Conservation (phyloP, 2,888 invertebrate genomes). For the Caenorhabditis sulstoni region DNA sequence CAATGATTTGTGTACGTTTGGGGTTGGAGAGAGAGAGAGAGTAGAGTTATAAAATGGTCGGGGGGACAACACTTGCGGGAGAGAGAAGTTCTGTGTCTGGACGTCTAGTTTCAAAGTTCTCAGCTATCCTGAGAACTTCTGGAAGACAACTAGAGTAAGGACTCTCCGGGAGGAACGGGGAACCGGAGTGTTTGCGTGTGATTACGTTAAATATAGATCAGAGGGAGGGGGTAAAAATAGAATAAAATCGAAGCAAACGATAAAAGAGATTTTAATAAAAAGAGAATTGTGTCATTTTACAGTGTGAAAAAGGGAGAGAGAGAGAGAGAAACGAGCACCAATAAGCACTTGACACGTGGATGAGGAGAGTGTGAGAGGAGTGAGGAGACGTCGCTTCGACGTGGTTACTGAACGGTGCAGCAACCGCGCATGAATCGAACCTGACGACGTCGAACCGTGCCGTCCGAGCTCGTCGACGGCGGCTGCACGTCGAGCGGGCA, state of each 20-base stretch:
- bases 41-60: conserved; percentile 31
- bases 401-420: conserved; percentile 38
- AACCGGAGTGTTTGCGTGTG: conserved; percentile 12
- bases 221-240: conserved; percentile 9
- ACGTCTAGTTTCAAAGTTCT: conserved; percentile 44
- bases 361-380: conserved; percentile 24
- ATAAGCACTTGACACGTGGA: conserved; percentile 56
- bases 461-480: conserved; percentile 4
- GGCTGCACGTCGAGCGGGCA: conserved; percentile 13
- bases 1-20: conserved; percentile 1
- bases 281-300: conserved; percentile 19
- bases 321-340: conserved; percentile 30
- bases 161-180: conserved; percentile 8
- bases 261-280: conserved; percentile 27
- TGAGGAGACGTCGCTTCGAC: background rate
- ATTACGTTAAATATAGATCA: conserved; percentile 20
- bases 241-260: background rate
- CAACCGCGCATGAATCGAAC: conserved; percentile 57
- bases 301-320: conserved; percentile 31
- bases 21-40: background rate
- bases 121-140: conserved; percentile 45
- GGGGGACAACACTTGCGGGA: conserved; percentile 31
- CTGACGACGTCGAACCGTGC: conserved; percentile 46
- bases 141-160: conserved; percentile 29
- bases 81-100: background rate